Conservation (phyloP, 1,140 invertebrate species). For the Bombus waltoni region DNA sequence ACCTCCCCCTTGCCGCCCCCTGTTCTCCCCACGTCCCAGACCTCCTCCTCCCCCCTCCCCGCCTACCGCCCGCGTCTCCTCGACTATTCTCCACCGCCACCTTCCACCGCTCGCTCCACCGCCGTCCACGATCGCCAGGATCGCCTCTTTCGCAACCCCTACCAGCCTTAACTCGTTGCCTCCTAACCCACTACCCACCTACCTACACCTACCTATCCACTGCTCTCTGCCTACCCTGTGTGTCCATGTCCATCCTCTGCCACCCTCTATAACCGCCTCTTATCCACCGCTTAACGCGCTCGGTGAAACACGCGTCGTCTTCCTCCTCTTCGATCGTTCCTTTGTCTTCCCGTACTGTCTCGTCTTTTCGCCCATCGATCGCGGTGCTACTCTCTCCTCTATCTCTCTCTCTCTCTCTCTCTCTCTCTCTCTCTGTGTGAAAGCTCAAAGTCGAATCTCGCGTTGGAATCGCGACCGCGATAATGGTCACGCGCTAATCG, state of each 20-base stretch:
- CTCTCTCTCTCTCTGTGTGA: no score
- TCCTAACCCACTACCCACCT: constrained; percentile 36
- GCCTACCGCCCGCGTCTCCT: no score
- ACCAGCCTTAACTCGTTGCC: constrained; percentile 42
- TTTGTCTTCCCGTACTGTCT: neutral
- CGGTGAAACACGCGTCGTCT: neutral
- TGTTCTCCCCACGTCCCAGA: neutral
- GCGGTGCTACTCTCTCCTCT: neutral
- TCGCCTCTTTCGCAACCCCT: constrained; percentile 47
- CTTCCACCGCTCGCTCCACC: constrained; percentile 18
- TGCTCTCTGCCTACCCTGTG: neutral
- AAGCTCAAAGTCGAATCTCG: neutral
- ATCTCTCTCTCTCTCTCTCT: neutral
- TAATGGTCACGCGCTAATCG: neutral
- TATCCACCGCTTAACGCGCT: neutral
- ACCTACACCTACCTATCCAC: neutral
- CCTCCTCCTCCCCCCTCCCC: no score
- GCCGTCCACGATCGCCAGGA: constrained; percentile 49
- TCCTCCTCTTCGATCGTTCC: neutral
- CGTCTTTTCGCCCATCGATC: neutral
- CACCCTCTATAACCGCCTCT: neutral
- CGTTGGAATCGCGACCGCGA: neutral
- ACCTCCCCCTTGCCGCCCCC: constrained; percentile 19
- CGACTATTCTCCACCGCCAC: constrained; percentile 1
- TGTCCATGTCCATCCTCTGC: neutral